Evolutionary conservation across 2,797 vertebrate genomes (phyloP), one percentile per base, ranked within the genome.

Genomic region (Myotis pilosus): DNA sequence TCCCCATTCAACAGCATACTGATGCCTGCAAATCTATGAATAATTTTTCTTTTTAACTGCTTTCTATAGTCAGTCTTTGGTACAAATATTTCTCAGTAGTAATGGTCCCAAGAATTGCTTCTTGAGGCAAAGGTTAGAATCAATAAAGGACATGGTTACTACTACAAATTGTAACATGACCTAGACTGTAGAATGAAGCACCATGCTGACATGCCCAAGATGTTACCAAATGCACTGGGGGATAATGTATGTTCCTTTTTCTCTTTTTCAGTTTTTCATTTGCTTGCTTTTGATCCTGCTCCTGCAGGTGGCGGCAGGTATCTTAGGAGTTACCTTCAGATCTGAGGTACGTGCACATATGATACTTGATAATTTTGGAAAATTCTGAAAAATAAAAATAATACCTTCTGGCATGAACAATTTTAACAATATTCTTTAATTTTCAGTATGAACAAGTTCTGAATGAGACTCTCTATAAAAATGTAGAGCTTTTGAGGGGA

Each of bases 201-300:
- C 5, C 5, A 4, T 30, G 22, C 15, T 20, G 5, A 11, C 28
- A 74, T 20, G 6, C 33, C 16, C 60, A 44, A 79, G 28, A 9
- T 75, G n/a, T 85, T 51, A 38, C 66, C 71, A 62, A 78, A 33
- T 69, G 8, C n/a, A 20, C 33, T 53, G 62, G 57, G 8, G 6
- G 17, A 13, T 79, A 87, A 92, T 2, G 41, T 0, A 17, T 28
- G 12, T 49, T 28, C 9, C n/a, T 88, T 87, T 94, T 44, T 1
- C 0, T 1, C 4, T 96, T 6, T 86, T 87, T 30, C 96, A 99
- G 99, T 99, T 99, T 98, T 99, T 99, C 97, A 97, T 99, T 91
- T 97, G 98, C 66, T 98, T 99, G 86, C 98, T 99, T 83, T 16
- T 99, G 96, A 99, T 99, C 96, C 98, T 99, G 97, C 92, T 99